Base-by-base conservation (phyloP, 1,140 invertebrate species). In the Notospermus geniculatus region DNA sequence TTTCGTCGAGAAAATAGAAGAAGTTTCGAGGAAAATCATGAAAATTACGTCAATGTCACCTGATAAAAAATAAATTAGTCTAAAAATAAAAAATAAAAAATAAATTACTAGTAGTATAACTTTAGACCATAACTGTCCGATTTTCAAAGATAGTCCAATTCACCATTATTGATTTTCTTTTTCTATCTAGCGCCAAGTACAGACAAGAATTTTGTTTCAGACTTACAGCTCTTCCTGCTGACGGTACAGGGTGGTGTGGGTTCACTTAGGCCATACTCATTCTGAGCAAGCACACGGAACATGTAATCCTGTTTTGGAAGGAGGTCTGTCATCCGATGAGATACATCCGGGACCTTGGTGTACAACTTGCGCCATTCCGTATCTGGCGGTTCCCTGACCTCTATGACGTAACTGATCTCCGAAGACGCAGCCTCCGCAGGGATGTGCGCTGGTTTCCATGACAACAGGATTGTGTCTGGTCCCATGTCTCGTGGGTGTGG, bases 261-360 rank as follows among this genome's bases (percentile, higher is more conserved):
- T 15, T 79, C 78, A 67, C 75, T 76, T 17, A 67, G 54, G 4
- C 78, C 78, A 60, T 65, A 76, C 58, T 98, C 94, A 83, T 98
- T 99, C 78, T 97, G 94, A 28, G 96, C 95, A 52, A 92, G 85
- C 0, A 98, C 87, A 55, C 95, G 86, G 86, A 98, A 98, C 72
- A 90, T 88, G 81, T 98, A 98, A 66, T 92, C 91, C 67, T 87
- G 88, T 74, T 93, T 93, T 15, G 92, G 90, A 77, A 96, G 92
- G n/a, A 73, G 54, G 23, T 64, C 69, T 27, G 66, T 66, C 52
- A 67, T 39, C 13, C 62, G 29, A 50, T 68, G 68, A 15, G 45
- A 60, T 7, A 59, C 70, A 50, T 72, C 67, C 5, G 32, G 39
- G 2, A 76, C 36, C 17, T 68, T 63, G 17, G 63, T 63, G 15